These are phyloP conservation scores for Augochlorella aurata DNA, from an alignment of 2,888 invertebrate genomes.

Conservation along the genomic window DNA sequence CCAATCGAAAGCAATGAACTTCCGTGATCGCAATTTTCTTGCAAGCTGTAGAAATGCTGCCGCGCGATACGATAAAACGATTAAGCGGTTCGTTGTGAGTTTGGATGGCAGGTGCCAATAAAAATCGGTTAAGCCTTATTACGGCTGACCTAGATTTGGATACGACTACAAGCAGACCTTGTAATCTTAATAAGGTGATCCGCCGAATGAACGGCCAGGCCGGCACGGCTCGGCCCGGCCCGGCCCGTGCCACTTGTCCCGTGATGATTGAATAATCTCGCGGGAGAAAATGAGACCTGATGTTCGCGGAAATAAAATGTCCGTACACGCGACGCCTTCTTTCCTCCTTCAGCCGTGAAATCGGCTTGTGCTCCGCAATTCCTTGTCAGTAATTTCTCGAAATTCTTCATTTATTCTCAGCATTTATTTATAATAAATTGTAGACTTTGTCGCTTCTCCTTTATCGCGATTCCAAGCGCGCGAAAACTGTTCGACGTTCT, in stretches of 20 bases:
- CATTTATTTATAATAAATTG: too few relatives aligned
- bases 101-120: slow-evolving; percentile 60
- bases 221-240: not conserved
- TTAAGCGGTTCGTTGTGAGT: slow-evolving; percentile 50
- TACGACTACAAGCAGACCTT: slow-evolving; percentile 30
- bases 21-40: slow-evolving; percentile 30
- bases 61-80: slow-evolving; percentile 43
- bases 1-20: slow-evolving; percentile 18
- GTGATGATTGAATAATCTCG: slow-evolving; percentile 52
- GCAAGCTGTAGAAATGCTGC: slow-evolving; percentile 44
- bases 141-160: slow-evolving; percentile 54
- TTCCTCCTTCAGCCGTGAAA: not conserved
- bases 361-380: not conserved
- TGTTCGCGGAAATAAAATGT: slow-evolving; percentile 26
- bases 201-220: slow-evolving; percentile 11
- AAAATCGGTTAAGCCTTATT: slow-evolving; percentile 59
- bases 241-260: slow-evolving; percentile 25
- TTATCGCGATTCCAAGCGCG: too few relatives aligned
- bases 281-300: slow-evolving; percentile 31
- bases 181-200: slow-evolving; percentile 54
- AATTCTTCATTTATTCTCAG: not conserved
- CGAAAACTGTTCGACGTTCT: too few relatives aligned
- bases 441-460: too few relatives aligned
- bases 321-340: slow-evolving; percentile 20
- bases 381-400: not conserved